Evolutionary conservation across 2,888 invertebrate genomes (phyloP).

Genomic region (Ophion costatus): DNA sequence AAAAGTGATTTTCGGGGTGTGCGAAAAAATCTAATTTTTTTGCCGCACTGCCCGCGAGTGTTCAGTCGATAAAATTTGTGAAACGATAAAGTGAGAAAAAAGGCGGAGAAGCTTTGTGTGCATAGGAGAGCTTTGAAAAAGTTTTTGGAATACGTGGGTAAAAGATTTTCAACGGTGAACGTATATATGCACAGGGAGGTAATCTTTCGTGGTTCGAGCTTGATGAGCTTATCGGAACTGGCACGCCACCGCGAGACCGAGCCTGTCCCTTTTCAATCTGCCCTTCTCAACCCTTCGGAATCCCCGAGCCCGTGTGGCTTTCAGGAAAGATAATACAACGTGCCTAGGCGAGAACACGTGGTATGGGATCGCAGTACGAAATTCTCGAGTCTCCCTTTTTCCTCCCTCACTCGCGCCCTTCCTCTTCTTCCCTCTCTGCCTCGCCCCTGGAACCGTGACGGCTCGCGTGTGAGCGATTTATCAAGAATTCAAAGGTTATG

Average conservation of each 20-base stretch:
- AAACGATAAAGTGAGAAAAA: too few species aligned
- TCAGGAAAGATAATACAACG: conserved; percentile 49
- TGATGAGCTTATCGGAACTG: conserved; percentile 59
- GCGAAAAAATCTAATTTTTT: too few species aligned
- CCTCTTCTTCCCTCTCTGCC: background rate
- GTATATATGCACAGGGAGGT: conserved; percentile 28
- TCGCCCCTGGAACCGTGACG: conserved; percentile 8
- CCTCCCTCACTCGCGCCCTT: background rate
- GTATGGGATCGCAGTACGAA: conserved; percentile 39
- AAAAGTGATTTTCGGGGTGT: background rate
- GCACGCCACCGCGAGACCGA: conserved; percentile 54
- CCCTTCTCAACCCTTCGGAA: conserved; percentile 36
- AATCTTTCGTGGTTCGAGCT: conserved; percentile 40
- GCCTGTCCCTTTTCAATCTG: conserved; percentile 31
- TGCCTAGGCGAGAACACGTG: conserved; percentile 22
- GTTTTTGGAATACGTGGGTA: background rate
- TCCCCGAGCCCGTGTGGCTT: conserved; percentile 13
- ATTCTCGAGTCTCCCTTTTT: conserved; percentile 24
- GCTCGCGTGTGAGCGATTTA: conserved; percentile 52
- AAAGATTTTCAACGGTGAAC: conserved; percentile 14
- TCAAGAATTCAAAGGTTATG: conserved; percentile 55
- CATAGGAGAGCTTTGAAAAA: background rate
- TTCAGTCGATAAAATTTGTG: too few species aligned
- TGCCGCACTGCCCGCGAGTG: too few species aligned
- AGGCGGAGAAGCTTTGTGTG: too few species aligned